Evolutionary conservation across 2,888 invertebrate species (phyloP).

Genomic region (Heliconius charithonia): DNA sequence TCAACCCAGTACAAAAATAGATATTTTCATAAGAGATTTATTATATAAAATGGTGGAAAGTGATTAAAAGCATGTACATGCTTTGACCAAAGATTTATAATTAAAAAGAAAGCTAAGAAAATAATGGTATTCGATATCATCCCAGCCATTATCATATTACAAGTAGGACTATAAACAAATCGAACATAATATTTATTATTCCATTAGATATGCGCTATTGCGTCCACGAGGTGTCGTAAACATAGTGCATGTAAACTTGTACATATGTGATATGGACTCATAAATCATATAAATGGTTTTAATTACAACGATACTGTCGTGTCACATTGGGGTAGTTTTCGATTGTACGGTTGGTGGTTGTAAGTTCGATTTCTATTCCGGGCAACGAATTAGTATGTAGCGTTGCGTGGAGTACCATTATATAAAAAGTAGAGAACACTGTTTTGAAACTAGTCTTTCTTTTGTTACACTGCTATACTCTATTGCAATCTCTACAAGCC

Average conservation of each 20-base stretch:
- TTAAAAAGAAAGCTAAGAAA: neutral
- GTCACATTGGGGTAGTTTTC: neutral
- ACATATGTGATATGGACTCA: conserved; percentile 33
- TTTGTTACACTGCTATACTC: neutral
- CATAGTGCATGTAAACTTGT: conserved; percentile 19
- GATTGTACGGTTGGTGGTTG: neutral
- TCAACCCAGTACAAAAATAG: too few species aligned
- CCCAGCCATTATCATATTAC: neutral
- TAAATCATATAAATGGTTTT: conserved; percentile 38
- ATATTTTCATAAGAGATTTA: neutral
- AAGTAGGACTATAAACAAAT: neutral
- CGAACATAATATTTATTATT: conserved; percentile 10
- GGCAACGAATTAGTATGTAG: too few species aligned
- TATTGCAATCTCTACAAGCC: neutral
- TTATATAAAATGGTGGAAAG: neutral
- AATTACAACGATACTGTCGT: conserved; percentile 4
- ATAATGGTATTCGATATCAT: neutral
- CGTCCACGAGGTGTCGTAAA: conserved; percentile 14
- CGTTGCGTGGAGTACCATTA: neutral
- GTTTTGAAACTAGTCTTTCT: too few species aligned
- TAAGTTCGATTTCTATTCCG: neutral
- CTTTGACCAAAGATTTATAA: neutral
- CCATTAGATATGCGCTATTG: conserved; percentile 15
- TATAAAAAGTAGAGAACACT: neutral
- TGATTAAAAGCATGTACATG: neutral